Conservation (phyloP, 2,888 invertebrate genomes). For the Marasmarcha lunaedactyla region DNA sequence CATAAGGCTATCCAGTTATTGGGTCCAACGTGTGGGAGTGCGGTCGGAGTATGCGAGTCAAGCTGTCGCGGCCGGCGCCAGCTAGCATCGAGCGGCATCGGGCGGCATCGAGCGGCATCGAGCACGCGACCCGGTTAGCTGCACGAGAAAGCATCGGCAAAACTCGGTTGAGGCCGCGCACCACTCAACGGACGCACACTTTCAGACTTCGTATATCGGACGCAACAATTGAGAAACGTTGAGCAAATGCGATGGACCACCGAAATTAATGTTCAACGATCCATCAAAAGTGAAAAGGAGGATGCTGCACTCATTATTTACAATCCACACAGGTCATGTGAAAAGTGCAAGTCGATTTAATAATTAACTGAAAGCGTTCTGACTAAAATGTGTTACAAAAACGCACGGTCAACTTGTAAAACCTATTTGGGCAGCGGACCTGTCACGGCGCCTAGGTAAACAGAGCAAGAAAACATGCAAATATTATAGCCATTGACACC, state of each 20-base stretch:
- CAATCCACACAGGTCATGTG: background rate
- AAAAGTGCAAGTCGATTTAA: too few species aligned
- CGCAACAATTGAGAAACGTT: constrained; percentile 31
- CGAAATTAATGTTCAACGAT: too few species aligned
- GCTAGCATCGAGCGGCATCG: too few species aligned
- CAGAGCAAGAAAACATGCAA: too few species aligned
- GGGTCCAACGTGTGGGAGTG: background rate
- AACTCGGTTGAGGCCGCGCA: constrained; percentile 67
- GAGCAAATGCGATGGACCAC: constrained; percentile 23
- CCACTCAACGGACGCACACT: constrained; percentile 52
- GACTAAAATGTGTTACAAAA: too few species aligned
- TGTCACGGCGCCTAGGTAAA: too few species aligned
- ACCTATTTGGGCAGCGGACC: too few species aligned
- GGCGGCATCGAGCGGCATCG: constrained; percentile 57
- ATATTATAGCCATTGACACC: background rate
- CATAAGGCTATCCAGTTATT: background rate
- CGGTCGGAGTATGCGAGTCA: background rate
- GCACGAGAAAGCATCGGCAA: constrained; percentile 69
- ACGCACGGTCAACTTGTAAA: too few species aligned
- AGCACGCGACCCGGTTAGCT: constrained; percentile 67
- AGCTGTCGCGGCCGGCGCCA: constrained; percentile 16
- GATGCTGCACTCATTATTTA: background rate
- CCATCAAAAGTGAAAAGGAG: constrained; percentile 5
- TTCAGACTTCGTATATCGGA: constrained; percentile 48
- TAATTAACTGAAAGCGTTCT: too few species aligned